Percentiles rank a stretch among this genome's conserved stretches.
These are phyloP conservation scores for Kryptopterus vitreolus DNA, from an alignment of 2,797 vertebrate genomes.

Conservation along the genomic window DNA sequence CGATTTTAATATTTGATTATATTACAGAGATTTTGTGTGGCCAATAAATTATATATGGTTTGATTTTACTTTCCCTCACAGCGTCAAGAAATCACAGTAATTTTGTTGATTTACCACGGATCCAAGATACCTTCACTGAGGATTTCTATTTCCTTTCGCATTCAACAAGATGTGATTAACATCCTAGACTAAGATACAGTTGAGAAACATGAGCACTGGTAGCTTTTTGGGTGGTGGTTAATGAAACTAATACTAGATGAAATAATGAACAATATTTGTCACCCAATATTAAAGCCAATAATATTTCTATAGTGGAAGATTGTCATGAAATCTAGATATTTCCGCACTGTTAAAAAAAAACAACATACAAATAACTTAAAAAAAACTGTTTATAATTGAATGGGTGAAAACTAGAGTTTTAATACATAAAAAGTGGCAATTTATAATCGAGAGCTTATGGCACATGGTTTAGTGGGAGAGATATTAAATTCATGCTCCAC, in stretches of 20 bases:
- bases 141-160: not conserved
- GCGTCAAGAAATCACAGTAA: slow-evolving; percentile 24
- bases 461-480: slow-evolving; percentile 43
- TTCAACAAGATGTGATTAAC: slow-evolving; percentile 13
- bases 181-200: slow-evolving; percentile 15
- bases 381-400: slow-evolving; percentile 42
- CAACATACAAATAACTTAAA: slow-evolving; percentile 29
- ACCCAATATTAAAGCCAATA: not conserved
- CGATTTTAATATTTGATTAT: slow-evolving; percentile 15
- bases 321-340: slow-evolving; percentile 20
- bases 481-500: slow-evolving; percentile 54
- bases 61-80: slow-evolving; percentile 8
- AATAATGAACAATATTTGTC: slow-evolving; percentile 9
- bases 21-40: slow-evolving; percentile 29
- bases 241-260: slow-evolving; percentile 17
- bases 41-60: slow-evolving; percentile 36
- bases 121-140: not conserved
- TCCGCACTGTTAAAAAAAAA: slow-evolving; percentile 17
- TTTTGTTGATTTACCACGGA: slow-evolving; percentile 4
- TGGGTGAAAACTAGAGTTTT: slow-evolving; percentile 46
- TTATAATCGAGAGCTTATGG: slow-evolving; percentile 52
- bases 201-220: not conserved
- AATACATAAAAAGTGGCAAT: slow-evolving; percentile 43
- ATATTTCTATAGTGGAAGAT: slow-evolving; percentile 1
- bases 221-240: not conserved